Evolutionary conservation across 2,888 invertebrate species (phyloP).

Genomic region (Drosophila mettleri): DNA sequence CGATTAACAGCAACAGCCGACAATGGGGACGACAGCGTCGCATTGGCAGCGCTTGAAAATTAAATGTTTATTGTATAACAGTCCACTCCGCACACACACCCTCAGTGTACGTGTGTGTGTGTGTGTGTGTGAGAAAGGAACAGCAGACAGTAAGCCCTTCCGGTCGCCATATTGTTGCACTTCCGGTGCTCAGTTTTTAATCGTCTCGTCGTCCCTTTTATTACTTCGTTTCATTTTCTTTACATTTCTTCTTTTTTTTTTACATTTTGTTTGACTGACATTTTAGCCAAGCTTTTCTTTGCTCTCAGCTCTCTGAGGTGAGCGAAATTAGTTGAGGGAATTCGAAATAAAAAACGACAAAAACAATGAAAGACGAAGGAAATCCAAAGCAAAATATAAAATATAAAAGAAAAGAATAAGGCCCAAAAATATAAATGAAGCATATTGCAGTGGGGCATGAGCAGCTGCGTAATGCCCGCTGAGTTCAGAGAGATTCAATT

Average conservation of each 20-base stretch:
- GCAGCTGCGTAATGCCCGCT: neutral
- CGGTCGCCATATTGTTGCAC: constrained; percentile 80
- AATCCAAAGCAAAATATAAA: constrained; percentile 35
- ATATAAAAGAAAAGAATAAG: constrained; percentile 8
- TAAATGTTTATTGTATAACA: constrained; percentile 79
- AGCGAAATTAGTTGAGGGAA: constrained; percentile 75
- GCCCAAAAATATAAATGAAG: neutral
- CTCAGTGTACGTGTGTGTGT: neutral
- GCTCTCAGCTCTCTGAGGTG: constrained; percentile 58
- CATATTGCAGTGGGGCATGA: neutral
- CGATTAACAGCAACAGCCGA: constrained; percentile 74
- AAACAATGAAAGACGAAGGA: constrained; percentile 10
- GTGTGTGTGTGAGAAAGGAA: constrained; percentile 4
- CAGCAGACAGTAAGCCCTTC: constrained; percentile 74
- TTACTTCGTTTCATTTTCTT: constrained; percentile 8
- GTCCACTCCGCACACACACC: constrained; percentile 23
- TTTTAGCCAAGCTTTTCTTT: constrained; percentile 34
- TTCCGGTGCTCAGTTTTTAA: constrained; percentile 80
- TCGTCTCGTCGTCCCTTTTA: constrained; percentile 64
- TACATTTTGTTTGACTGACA: constrained; percentile 61
- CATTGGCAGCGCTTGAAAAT: constrained; percentile 65
- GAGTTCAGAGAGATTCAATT: neutral
- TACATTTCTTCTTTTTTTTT: neutral
- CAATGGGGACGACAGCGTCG: constrained; percentile 47
- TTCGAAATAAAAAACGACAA: constrained; percentile 38